A percentile compares a stretch with the other conserved stretches of the same genome.
Conservation (phyloP, 2,113 vertebrate species). For the Brachypteracias leptosomus region DNA sequence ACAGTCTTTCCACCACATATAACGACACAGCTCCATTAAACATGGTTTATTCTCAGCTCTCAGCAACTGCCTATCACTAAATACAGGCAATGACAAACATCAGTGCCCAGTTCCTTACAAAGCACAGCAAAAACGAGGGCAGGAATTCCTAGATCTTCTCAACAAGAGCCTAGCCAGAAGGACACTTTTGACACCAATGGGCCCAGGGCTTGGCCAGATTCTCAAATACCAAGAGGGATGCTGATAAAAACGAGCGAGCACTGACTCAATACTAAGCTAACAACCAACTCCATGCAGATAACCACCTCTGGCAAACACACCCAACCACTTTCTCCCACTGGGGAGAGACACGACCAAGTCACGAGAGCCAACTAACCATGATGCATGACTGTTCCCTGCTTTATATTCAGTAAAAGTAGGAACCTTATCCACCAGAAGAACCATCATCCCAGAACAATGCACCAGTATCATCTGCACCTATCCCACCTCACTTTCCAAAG, state of each 20-base stretch:
- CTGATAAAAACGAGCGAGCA: neutral
- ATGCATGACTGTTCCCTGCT: neutral
- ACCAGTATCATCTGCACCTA: neutral
- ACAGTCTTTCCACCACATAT: neutral
- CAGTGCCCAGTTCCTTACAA: neutral
- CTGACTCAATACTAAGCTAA: neutral
- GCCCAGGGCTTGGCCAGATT: neutral
- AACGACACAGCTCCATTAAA: neutral
- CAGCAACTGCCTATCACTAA: neutral
- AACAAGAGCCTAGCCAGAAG: neutral
- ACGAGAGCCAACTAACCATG: neutral
- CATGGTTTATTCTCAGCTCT: neutral
- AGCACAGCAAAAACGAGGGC: neutral
- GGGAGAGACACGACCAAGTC: neutral
- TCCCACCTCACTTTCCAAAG: neutral
- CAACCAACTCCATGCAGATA: neutral
- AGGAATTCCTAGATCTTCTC: neutral
- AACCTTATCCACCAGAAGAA: neutral
- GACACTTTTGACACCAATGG: neutral
- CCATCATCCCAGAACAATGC: neutral
- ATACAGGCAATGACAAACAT: neutral
- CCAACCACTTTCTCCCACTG: neutral
- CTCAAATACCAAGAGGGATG: neutral
- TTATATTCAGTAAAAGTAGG: neutral
- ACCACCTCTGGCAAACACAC: neutral